These are phyloP conservation scores for Hyposoter didymator DNA, from an alignment of 2,888 invertebrate genomes.

Conservation along the genomic window DNA sequence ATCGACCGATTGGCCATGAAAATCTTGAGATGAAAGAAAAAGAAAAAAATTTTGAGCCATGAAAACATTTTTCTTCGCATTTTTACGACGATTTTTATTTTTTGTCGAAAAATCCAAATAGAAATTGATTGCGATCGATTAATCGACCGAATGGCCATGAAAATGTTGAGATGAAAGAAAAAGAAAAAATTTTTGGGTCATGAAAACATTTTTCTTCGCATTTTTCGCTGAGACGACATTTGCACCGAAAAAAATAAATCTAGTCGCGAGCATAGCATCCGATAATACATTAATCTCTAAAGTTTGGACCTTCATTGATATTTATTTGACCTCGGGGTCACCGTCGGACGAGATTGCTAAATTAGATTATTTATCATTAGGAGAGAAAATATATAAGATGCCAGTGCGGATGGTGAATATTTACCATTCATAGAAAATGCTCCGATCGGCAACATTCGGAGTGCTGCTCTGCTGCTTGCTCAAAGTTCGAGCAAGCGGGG, in stretches of 20 bases:
- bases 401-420: neutral
- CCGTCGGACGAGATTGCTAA: neutral
- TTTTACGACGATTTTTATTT: too few relatives aligned
- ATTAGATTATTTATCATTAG: neutral
- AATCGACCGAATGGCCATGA: too few relatives aligned
- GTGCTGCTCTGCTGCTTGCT: constrained; percentile 31
- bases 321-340: neutral
- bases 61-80: too few relatives aligned
- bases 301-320: neutral
- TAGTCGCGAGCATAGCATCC: neutral
- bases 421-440: constrained; percentile 30
- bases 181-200: too few relatives aligned
- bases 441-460: constrained; percentile 12
- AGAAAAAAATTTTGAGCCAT: too few relatives aligned
- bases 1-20: too few relatives aligned
- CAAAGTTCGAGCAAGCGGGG: constrained; percentile 2
- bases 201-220: too few relatives aligned
- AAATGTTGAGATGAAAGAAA: too few relatives aligned
- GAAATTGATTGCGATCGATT: too few relatives aligned
- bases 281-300: neutral
- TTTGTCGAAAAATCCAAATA: too few relatives aligned
- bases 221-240: neutral
- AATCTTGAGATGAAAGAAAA: too few relatives aligned
- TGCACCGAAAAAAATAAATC: neutral
- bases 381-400: constrained; percentile 22